Evolutionary conservation across 2,888 invertebrate genomes (phyloP).

Genomic region (Epirrita christyi): DNA sequence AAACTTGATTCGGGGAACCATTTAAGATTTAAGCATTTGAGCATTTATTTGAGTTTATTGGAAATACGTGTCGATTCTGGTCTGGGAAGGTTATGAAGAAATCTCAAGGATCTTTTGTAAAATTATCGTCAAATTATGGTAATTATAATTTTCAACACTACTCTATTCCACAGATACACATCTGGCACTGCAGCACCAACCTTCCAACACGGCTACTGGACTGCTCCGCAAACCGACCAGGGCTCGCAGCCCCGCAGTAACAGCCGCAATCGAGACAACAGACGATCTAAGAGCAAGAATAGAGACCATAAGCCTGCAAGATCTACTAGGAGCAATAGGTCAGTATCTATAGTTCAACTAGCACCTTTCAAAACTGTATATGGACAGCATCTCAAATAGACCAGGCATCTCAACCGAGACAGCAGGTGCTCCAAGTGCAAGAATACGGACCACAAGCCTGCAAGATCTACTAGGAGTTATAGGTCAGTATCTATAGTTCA

Average conservation of each 20-base stretch:
- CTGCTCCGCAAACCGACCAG: slow-evolving; percentile 59
- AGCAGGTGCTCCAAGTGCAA: slow-evolving; percentile 72
- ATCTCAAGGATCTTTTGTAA: too few relatives aligned
- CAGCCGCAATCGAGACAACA: slow-evolving; percentile 58
- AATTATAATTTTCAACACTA: too few relatives aligned
- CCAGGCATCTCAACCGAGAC: slow-evolving; percentile 52
- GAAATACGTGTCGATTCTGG: too few relatives aligned
- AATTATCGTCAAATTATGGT: too few relatives aligned
- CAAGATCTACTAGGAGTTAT: slow-evolving; percentile 53
- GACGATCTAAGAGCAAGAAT: slow-evolving; percentile 74
- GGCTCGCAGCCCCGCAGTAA: slow-evolving; percentile 35
- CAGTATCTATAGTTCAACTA: slow-evolving; percentile 3
- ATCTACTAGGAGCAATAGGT: slow-evolving; percentile 58
- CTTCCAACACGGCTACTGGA: slow-evolving; percentile 80
- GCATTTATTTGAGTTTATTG: too few relatives aligned
- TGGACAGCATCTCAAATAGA: slow-evolving; percentile 73
- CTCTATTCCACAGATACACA: slow-evolving; percentile 56
- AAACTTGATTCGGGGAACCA: too few relatives aligned
- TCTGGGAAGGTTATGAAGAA: too few relatives aligned
- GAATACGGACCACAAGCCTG: slow-evolving; percentile 65
- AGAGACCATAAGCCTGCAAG: slow-evolving; percentile 64
- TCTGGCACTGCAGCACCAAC: slow-evolving; percentile 63
- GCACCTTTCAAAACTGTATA: slow-evolving; percentile 76
- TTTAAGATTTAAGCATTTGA: too few relatives aligned
- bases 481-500: slow-evolving; percentile 46